Evolutionary conservation across 2,888 invertebrate genomes (phyloP), one percentile per base, ranked within the genome.

Genomic region (Philereme transversata): DNA sequence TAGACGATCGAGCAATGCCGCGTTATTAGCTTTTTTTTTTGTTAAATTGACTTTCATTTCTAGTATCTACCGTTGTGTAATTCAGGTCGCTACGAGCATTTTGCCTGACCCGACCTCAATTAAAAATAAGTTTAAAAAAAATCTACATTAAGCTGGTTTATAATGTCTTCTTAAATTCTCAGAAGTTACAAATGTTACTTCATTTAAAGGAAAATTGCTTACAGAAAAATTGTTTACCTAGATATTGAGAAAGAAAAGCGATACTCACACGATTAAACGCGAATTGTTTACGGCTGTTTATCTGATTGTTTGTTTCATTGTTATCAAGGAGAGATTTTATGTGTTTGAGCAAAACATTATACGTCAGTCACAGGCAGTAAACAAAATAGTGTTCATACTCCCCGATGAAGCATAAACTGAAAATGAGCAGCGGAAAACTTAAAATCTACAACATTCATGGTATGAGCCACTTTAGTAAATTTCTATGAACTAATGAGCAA

Each of bases 31-130:
- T n/a, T n/a, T n/a, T n/a, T 57, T 67, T 68, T 73, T 72, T 70
- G 68, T 72, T 67, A 68, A 70, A 75, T 67, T 65, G 68, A 76
- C 76, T 79, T 79, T 80, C 75, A 75, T 76, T 67, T 73, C 56
- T 57, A 22, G 22, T 22, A 3, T 1, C 34, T 5, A 9, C 41
- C 38, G 55, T 51, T 58, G 57, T 58, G 43, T 54, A n/a, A n/a
- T n/a, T n/a, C n/a, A n/a, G n/a, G n/a, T 53, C 7, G 34, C 36
- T 36, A 54, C 49, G 33, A 53, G 44, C 8, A 8, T 48, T 55
- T 56, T 11, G 58, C 5, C 36, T 52, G 53, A 57, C 51, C 44
- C 48, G 52, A 61, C 56, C 64, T 36, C 43, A 72, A 70, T 72
- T 59, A 63, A 36, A 64, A 22, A 22, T 22, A 22, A 22, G 3